phyloP scores from a whole-genome alignment of 2,888 invertebrate species.

The Drosophila falleni region DNA sequence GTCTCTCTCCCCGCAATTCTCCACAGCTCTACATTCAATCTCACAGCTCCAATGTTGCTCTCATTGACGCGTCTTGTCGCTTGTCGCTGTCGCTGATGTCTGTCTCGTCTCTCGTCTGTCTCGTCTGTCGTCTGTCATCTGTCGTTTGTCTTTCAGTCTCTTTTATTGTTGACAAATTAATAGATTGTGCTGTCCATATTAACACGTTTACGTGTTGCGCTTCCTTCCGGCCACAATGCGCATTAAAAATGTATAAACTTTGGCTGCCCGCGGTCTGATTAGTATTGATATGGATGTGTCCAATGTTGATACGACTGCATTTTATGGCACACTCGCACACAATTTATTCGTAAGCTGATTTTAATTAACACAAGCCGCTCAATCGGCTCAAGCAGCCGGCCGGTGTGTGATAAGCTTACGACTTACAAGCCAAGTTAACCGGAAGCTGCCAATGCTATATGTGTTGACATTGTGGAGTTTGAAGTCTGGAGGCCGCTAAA shows the following conservation, averaged over 20 bases:
- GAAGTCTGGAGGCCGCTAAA: slow-evolving; percentile 26
- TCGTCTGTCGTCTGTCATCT: slow-evolving; percentile 32
- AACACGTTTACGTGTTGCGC: slow-evolving; percentile 81
- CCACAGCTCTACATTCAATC: slow-evolving; percentile 5
- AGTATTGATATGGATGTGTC: slow-evolving; percentile 63
- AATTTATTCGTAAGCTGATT: slow-evolving; percentile 65
- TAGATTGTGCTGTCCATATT: slow-evolving; percentile 83
- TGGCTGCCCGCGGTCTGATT: slow-evolving; percentile 66
- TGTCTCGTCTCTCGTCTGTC: slow-evolving; percentile 40
- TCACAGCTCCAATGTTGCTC: slow-evolving; percentile 33
- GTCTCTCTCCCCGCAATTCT: not conserved
- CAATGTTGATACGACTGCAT: slow-evolving; percentile 54
- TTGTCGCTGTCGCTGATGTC: slow-evolving; percentile 33
- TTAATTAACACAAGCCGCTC: slow-evolving; percentile 64
- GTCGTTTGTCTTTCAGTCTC: slow-evolving; percentile 53
- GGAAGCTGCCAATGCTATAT: slow-evolving; percentile 50
- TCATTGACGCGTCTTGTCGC: slow-evolving; percentile 57
- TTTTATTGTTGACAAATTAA: slow-evolving; percentile 84
- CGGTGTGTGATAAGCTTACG: slow-evolving; percentile 54
- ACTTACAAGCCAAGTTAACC: slow-evolving; percentile 47
- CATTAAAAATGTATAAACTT: slow-evolving; percentile 71
- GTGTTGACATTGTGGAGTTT: slow-evolving; percentile 46
- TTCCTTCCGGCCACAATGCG: slow-evolving; percentile 74
- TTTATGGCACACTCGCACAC: slow-evolving; percentile 61
- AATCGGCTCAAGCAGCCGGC: slow-evolving; percentile 27